These are phyloP conservation scores for Edolisoma coerulescens DNA, from an alignment of 2,113 vertebrate genomes.

Conservation along the genomic window DNA sequence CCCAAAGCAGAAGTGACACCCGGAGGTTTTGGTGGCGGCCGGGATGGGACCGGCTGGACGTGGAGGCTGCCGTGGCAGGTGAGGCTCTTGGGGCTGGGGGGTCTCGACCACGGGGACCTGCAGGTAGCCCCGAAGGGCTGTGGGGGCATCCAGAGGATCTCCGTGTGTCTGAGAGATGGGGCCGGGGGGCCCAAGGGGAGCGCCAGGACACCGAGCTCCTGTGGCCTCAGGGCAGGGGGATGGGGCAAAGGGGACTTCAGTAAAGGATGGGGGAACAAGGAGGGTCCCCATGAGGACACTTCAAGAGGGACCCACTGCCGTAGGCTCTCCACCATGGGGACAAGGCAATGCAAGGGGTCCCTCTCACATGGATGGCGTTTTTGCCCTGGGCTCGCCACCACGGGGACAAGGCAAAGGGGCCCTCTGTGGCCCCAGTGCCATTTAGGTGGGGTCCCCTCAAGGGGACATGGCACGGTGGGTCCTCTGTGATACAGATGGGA, in stretches of 20 bases:
- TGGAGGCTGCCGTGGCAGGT: not conserved
- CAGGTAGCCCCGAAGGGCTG: rapidly evolving
- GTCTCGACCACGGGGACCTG: rapidly evolving
- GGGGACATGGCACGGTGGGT: too few relatives aligned
- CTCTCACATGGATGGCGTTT: rapidly evolving
- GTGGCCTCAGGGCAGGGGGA: not conserved
- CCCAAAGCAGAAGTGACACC: slow-evolving; percentile 37
- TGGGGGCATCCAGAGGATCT: rapidly evolving
- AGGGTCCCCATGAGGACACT: not conserved
- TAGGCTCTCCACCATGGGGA: not conserved
- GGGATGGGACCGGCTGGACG: rapidly evolving
- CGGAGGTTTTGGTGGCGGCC: not conserved
- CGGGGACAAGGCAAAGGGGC: not conserved
- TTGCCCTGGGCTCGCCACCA: rapidly evolving
- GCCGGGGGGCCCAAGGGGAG: rapidly evolving
- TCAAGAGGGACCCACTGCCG: not conserved
- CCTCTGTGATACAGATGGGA: not conserved
- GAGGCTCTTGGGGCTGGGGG: not conserved
- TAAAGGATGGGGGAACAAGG: not conserved
- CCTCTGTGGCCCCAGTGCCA: not conserved
- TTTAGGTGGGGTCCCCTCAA: not conserved
- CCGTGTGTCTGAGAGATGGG: not conserved
- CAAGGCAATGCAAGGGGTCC: not conserved
- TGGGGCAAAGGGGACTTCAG: not conserved
- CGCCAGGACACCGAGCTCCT: rapidly evolving